Evolutionary conservation across 1,140 invertebrate species (phyloP).

Genomic region (Eufriesea mexicana): DNA sequence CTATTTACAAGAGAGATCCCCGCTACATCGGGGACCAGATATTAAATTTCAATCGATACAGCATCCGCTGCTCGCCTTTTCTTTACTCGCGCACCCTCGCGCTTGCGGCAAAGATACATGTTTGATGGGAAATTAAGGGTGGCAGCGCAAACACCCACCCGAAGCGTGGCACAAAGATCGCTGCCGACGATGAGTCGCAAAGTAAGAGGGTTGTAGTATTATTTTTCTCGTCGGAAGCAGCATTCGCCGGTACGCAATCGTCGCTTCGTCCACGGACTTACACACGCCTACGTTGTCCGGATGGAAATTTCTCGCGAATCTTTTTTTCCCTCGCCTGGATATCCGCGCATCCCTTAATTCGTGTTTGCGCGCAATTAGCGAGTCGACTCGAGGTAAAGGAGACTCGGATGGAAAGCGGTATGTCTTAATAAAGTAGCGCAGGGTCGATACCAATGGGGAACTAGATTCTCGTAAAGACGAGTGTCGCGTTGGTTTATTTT

Average conservation of each 20-base stretch:
- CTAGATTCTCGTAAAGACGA: neutral
- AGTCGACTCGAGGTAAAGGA: neutral
- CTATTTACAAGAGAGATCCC: conserved; percentile 72
- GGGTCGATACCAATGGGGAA: neutral
- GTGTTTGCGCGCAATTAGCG: neutral
- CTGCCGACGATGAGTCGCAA: conserved; percentile 1
- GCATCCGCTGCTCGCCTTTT: conserved; percentile 69
- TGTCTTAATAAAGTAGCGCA: neutral
- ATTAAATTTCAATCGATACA: conserved; percentile 78
- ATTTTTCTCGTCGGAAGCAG: neutral
- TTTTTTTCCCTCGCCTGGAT: neutral
- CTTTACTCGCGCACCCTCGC: conserved; percentile 60
- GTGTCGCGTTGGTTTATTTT: conserved; percentile 8
- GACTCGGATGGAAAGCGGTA: too few species aligned
- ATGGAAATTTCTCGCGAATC: neutral
- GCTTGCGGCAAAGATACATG: conserved; percentile 63
- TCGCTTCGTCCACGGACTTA: too few species aligned
- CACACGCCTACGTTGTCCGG: too few species aligned
- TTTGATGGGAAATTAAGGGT: conserved; percentile 70
- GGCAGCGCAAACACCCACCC: conserved; percentile 58
- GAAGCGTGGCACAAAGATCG: conserved; percentile 47
- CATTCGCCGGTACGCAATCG: neutral
- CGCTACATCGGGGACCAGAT: conserved; percentile 65
- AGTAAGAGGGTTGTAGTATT: neutral
- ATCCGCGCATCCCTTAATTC: neutral